Evolutionary conservation across 2,797 vertebrate genomes (phyloP).

Genomic region (Ficedula albicollis): DNA sequence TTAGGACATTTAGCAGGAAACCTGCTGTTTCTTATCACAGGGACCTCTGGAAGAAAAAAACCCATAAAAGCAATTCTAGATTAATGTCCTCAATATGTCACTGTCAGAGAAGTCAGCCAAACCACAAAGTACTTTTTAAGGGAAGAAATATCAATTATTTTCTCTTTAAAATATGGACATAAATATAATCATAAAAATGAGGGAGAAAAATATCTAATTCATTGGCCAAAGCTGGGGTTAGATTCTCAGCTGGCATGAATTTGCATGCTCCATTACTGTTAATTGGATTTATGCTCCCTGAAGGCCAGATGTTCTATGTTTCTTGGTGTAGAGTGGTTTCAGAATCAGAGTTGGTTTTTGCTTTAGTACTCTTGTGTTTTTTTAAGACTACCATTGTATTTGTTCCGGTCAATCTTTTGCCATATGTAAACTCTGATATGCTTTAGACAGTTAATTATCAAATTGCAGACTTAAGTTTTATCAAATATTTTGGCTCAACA

Average conservation of each 20-base stretch:
- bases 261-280: not conserved
- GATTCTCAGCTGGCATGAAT: not conserved
- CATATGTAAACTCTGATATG: not conserved
- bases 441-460: not conserved
- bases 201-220: not conserved
- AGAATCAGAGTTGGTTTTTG: not conserved
- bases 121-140: not conserved
- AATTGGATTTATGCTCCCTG: not conserved
- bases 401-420: not conserved
- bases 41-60: not conserved
- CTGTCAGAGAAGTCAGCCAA: conserved; percentile 8
- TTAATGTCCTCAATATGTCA: not conserved
- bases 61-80: not conserved
- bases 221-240: not conserved
- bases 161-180: not conserved
- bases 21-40: not conserved
- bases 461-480: not conserved
- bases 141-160: not conserved
- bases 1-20: not conserved
- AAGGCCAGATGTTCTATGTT: not conserved
- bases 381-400: not conserved
- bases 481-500: not conserved
- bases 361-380: accelerated
- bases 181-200: not conserved
- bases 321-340: not conserved